Base-by-base conservation (phyloP, 30 jellyfish, hydroid and myxozoan genomes). In the Cassiopea andromeda region DNA sequence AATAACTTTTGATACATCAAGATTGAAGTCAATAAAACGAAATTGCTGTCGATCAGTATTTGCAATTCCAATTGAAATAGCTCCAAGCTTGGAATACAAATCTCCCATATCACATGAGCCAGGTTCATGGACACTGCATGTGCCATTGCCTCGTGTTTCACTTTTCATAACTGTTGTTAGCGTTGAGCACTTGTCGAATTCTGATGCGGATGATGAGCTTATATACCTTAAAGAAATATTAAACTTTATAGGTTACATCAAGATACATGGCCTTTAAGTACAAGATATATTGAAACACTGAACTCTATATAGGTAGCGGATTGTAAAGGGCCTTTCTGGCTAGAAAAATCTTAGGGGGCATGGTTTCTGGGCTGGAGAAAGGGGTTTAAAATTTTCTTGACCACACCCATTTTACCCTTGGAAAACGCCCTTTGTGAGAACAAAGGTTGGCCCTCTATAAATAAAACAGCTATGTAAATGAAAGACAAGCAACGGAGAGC, bases 41-140 rank as follows among this genome's bases (percentile, higher is more conserved):
- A 91, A 77, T 14, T 69, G 81, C 49, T 79, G 77, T 78, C 84
- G 50, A 10, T 19, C 74, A 1, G 77, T 59, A 60, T 92, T 87
- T 17, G 97, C 97, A 27, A 87, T 83, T 61, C 97, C 97, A 48
- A 88, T 84, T 7, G 94, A 60, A 16, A 95, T 68, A 68, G 69
- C 78, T 13, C 87, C 92, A 9, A 82, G 79, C 70, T 93, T 93
- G 1, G 91, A 75, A 14, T 94, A 54, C 57, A 93, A 85, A 82
- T 89, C 98, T 9, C 98, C 98, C 90, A 89, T 80, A 18, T 49
- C 78, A 50, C 98, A 93, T 0, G 97, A 92, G 46, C 5, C 66
- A 2, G 93, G 97, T 69, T 93, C 91, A 47, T 81, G 69, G 2
- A 78, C 44, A 48, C 94, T 89, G 91, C 98, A 93, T 1, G 89